A percentile compares a stretch with the other conserved stretches of the same genome.
Conservation (phyloP, 2,113 vertebrate genomes). For the Rhynchomys soricoides region DNA sequence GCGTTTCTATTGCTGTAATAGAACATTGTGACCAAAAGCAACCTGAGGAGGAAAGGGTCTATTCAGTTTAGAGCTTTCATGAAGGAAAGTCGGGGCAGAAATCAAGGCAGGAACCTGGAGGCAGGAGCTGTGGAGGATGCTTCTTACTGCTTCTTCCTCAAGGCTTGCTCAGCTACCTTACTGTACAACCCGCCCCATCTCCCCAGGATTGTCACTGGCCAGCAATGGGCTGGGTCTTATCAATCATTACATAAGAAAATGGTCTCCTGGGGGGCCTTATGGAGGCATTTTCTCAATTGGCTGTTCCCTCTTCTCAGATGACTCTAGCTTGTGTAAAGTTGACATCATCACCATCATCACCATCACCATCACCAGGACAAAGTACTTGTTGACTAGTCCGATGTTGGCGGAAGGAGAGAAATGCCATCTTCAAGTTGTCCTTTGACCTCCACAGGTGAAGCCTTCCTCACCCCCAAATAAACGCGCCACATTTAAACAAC, state of each 20-base stretch:
- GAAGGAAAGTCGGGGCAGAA: too few species aligned
- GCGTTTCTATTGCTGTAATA: too few species aligned
- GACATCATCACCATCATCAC: too few species aligned
- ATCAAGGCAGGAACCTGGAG: not conserved
- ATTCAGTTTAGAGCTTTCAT: too few species aligned
- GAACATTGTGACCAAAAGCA: too few species aligned
- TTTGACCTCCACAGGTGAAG: too few species aligned
- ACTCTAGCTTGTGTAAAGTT: not conserved
- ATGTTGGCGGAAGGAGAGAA: not conserved
- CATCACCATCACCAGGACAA: not conserved
- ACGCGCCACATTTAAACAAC: not conserved
- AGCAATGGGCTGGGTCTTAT: not conserved
- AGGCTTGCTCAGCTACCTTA: too few species aligned
- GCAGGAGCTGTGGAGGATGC: not conserved
- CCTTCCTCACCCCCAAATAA: not conserved
- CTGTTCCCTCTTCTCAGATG: not conserved
- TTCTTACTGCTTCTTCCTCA: not conserved
- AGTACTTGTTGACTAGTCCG: not conserved
- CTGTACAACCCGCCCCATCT: not conserved
- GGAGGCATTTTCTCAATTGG: not conserved
- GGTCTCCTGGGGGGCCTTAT: not conserved
- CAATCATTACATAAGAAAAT: not conserved
- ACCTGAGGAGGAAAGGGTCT: too few species aligned
- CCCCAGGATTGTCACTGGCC: not conserved
- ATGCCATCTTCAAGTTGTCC: not conserved